Percentiles rank a stretch among this genome's conserved stretches.
These are phyloP conservation scores for Tinea semifulvella DNA, from an alignment of 2,888 invertebrate genomes.

Conservation along the genomic window DNA sequence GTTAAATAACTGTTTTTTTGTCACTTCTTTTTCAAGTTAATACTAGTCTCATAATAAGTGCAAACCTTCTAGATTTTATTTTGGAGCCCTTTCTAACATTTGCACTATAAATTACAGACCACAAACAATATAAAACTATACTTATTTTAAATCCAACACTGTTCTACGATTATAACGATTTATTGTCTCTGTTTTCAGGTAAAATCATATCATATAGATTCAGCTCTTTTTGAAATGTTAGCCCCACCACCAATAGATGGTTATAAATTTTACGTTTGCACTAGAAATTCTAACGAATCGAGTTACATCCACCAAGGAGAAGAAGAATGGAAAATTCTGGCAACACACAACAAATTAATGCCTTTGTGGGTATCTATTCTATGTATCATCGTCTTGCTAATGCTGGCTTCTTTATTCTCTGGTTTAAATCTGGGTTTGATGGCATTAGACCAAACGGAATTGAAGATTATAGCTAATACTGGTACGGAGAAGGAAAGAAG, in stretches of 20 bases:
- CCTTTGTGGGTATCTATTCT: conserved; percentile 82
- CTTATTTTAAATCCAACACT: no score
- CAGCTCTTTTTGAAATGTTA: conserved; percentile 35
- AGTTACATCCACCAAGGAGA: conserved; percentile 73
- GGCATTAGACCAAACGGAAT: conserved; percentile 94
- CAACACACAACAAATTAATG: conserved; percentile 74
- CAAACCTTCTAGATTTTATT: no score
- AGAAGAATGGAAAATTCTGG: conserved; percentile 70
- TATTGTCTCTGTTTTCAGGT: no score
- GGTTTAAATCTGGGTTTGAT: conserved; percentile 96
- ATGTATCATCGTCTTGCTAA: conserved; percentile 77
- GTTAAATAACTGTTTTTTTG: no score
- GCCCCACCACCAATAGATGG: conserved; percentile 42
- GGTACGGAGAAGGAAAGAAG: conserved; percentile 84
- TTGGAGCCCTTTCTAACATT: no score
- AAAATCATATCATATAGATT: conserved; percentile 26
- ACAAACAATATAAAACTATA: no score
- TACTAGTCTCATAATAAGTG: no score
- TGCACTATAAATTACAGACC: no score
- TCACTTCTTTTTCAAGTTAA: no score
- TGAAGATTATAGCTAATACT: conserved; percentile 93
- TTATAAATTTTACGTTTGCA: conserved; percentile 50
- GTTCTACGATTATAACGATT: no score
- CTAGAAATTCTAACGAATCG: conserved; percentile 28
- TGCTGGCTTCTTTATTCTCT: conserved; percentile 94